Base-by-base conservation (phyloP, 1,140 invertebrate species). In the Drosophila leontia region DNA sequence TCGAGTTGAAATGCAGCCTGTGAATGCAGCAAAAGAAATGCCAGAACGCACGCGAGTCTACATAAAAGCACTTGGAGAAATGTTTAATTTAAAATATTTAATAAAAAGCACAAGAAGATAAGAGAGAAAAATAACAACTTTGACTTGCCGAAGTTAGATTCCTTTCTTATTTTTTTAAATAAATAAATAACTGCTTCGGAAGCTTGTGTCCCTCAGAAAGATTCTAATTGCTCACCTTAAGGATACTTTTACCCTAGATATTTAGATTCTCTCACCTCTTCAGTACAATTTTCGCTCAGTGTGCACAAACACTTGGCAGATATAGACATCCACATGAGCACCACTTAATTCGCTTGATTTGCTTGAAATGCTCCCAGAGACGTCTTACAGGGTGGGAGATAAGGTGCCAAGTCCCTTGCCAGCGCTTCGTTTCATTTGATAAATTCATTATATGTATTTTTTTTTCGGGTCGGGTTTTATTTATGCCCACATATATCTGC, bases 311-410 rank as follows among this genome's bases (percentile, higher is more conserved):
- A 55, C 58, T 68, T 70, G 59, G 70, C 48, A 75, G 15, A 65
- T 64, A 53, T 45, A 68, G n/a, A 64, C 60, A 59, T 51, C 29
- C 55, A 39, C 29, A 75, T 35, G 62, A 55, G 69, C 60, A 64
- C 75, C 83, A 87, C 83, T 83, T 87, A 87, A 68, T 86, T 86
- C 75, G 80, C 76, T 77, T 80, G 84, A 80, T 80, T 84, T 87
- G 71, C 61, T 55, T 35, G 55, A 64, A 83, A 84, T 74, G 61
- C 53, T 78, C 56, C 47, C 61, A 53, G 23, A 44, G 34, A 57
- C 41, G 44, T 41, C 45, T 59, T 44, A 50, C 53, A 32, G 44
- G 39, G 19, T 19, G 50, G 55, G 44, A 59, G 62, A 77, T 68
- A 56, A 78, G 64, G 75, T 78, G 75, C 42, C 34, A 45, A 41